Conservation (phyloP, 2,797 vertebrate genomes). For the Esox lucius region DNA sequence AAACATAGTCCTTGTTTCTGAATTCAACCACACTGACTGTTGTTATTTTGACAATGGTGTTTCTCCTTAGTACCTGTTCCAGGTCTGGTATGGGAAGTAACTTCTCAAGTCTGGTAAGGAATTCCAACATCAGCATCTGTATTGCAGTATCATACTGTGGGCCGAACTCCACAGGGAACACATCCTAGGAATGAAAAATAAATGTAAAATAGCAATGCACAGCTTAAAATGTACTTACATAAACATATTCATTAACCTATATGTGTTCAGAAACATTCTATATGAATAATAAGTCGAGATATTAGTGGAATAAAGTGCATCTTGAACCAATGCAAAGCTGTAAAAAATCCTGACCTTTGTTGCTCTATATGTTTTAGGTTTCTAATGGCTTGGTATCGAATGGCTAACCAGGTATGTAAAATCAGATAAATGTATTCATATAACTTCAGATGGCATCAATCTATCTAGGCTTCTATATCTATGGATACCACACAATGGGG, state of each 20-base stretch:
- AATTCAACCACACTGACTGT: background rate
- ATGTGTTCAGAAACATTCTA: background rate
- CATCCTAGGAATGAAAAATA: conserved; percentile 60
- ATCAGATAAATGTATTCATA: too few relatives aligned
- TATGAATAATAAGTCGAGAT: background rate
- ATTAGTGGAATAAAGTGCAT: background rate
- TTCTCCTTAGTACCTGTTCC: conserved; percentile 71
- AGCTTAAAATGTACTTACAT: background rate
- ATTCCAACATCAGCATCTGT: conserved; percentile 79
- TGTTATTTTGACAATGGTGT: background rate
- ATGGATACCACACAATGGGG: too few relatives aligned
- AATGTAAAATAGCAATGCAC: background rate
- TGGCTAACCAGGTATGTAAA: too few relatives aligned
- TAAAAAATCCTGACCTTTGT: too few relatives aligned
- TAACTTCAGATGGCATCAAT: too few relatives aligned
- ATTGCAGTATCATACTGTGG: conserved; percentile 72
- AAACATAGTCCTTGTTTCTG: background rate
- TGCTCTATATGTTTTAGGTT: too few relatives aligned
- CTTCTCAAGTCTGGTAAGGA: conserved; percentile 76
- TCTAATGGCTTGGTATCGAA: too few relatives aligned
- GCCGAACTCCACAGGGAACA: conserved; percentile 78
- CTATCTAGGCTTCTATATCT: too few relatives aligned
- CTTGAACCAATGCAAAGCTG: too few relatives aligned
- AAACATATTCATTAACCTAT: background rate
- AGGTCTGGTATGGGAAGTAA: conserved; percentile 70